Evolutionary conservation across 2,888 invertebrate species (phyloP).

Genomic region (Oxyteleia sp.): DNA sequence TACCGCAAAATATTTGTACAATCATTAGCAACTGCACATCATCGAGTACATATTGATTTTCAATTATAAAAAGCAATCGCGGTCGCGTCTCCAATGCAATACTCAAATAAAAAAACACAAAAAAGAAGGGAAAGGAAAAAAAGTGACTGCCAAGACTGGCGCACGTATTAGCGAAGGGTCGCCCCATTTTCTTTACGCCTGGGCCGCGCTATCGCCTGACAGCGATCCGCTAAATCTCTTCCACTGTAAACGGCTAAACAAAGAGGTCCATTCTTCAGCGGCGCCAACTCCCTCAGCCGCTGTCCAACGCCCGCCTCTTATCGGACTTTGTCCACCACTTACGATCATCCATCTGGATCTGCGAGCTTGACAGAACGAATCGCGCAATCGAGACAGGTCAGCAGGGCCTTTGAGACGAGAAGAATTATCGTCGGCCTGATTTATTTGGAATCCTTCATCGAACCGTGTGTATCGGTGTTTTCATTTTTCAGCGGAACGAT

Average conservation of each 20-base stretch:
- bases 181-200: constrained; percentile 65
- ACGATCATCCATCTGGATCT: constrained; percentile 87
- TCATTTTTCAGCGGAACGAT: constrained; percentile 25
- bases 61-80: no score
- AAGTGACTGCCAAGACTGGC: constrained; percentile 73
- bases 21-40: no score
- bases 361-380: constrained; percentile 71
- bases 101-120: constrained; percentile 44
- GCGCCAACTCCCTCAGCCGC: constrained; percentile 75
- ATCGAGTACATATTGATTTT: no score
- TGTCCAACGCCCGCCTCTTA: constrained; percentile 79
- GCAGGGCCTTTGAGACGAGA: constrained; percentile 27
- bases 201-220: constrained; percentile 83
- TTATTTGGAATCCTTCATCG: constrained; percentile 41
- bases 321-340: constrained; percentile 86
- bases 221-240: constrained; percentile 87
- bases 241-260: constrained; percentile 88
- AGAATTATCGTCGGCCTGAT: constrained; percentile 42
- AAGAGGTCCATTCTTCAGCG: constrained; percentile 87
- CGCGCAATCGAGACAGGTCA: constrained; percentile 68
- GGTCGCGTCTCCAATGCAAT: no score
- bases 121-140: constrained; percentile 68
- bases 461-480: constrained; percentile 40
- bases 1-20: no score
- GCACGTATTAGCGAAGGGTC: constrained; percentile 80